Evolutionary conservation across 2,113 vertebrate species (phyloP).

Genomic region (Piaya cayana): DNA sequence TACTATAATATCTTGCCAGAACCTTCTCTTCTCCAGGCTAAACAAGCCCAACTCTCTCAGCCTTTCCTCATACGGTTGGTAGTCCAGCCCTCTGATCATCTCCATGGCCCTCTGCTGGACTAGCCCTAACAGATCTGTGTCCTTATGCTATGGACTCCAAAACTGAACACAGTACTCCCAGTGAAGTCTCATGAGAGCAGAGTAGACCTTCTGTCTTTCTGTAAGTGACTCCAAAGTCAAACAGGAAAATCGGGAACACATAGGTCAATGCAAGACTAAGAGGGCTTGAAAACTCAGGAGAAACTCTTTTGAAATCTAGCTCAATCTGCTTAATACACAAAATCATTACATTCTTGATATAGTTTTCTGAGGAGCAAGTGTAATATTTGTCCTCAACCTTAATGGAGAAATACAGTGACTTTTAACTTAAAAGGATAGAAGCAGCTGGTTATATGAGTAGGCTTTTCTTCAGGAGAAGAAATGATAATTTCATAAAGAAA

Average conservation of each 20-base stretch:
- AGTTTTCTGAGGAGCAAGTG: not conserved
- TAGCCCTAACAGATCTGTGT: too few species aligned
- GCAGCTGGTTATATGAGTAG: not conserved
- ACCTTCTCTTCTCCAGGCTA: too few species aligned
- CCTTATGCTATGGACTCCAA: too few species aligned
- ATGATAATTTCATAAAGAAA: not conserved
- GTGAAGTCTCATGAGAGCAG: too few species aligned
- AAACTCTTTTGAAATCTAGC: not conserved
- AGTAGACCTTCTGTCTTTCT: not conserved
- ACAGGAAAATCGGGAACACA: not conserved
- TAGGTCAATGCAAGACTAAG: not conserved
- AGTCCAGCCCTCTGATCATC: too few species aligned
- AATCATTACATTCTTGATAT: not conserved
- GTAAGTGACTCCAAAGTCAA: not conserved
- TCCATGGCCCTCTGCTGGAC: too few species aligned
- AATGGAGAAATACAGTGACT: not conserved
- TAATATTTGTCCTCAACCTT: not conserved
- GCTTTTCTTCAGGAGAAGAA: not conserved
- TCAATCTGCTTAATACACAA: not conserved
- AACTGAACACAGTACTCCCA: too few species aligned
- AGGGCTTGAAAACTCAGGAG: not conserved
- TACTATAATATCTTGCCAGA: too few species aligned
- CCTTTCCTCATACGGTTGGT: too few species aligned
- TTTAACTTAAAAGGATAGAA: not conserved
- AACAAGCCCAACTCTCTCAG: too few species aligned